These are phyloP conservation scores for Hyla sarda DNA, from an alignment of 2,113 vertebrate genomes.

Conservation along the genomic window DNA sequence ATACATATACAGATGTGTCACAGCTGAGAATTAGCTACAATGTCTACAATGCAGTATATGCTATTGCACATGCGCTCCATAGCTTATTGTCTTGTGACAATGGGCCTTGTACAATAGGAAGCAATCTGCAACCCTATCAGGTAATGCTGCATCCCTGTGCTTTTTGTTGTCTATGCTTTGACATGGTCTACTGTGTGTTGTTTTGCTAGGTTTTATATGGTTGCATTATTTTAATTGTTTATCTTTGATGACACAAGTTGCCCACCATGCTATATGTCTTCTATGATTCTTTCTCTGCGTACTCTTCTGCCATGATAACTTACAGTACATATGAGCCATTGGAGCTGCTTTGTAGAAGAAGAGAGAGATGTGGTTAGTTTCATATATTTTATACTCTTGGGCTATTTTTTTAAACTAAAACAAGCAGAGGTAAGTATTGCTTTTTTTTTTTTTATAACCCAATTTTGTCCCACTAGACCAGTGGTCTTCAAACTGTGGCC, in stretches of 20 bases:
- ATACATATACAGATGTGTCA: conserved; percentile 44
- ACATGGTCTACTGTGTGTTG: too few relatives aligned
- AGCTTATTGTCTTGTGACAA: conserved; percentile 17
- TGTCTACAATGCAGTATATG: conserved; percentile 50
- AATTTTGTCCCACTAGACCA: too few relatives aligned
- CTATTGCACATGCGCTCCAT: conserved; percentile 40
- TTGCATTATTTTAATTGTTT: too few relatives aligned
- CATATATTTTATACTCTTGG: too few relatives aligned
- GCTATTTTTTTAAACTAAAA: too few relatives aligned
- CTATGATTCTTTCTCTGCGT: background rate
- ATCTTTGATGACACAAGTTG: background rate
- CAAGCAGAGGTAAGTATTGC: too few relatives aligned
- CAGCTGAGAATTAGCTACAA: conserved; percentile 54
- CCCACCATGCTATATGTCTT: background rate
- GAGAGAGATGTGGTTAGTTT: too few relatives aligned
- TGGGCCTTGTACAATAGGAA: background rate
- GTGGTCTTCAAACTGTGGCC: too few relatives aligned
- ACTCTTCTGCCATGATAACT: background rate
- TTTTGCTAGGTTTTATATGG: too few relatives aligned
- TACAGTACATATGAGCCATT: background rate
- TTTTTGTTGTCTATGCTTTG: background rate
- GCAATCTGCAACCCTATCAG: conserved; percentile 32
- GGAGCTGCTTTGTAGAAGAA: background rate
- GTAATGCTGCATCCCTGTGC: background rate
- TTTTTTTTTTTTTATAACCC: too few relatives aligned